phyloP scores from a whole-genome alignment of 2,888 invertebrate genomes.

The Latheticus oryzae region DNA sequence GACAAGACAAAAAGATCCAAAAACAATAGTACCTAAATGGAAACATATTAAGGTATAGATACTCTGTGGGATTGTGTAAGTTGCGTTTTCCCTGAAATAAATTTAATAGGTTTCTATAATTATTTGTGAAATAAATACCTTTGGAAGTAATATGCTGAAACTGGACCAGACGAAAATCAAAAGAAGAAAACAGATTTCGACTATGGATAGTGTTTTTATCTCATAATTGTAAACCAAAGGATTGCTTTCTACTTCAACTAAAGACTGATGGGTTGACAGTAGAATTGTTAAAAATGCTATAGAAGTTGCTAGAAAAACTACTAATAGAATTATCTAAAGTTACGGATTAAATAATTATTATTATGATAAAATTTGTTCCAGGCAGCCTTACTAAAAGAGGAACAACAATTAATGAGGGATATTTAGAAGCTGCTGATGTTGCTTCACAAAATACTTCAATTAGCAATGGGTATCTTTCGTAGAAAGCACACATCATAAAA shows the following conservation, averaged over 20 bases:
- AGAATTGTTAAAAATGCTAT: background rate
- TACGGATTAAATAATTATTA: background rate
- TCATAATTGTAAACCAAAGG: background rate
- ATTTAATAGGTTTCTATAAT: background rate
- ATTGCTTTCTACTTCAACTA: background rate
- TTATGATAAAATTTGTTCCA: background rate
- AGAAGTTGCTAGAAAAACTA: background rate
- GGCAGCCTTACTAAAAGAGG: conserved; percentile 7
- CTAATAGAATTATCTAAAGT: background rate
- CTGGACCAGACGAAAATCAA: background rate
- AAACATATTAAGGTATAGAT: background rate
- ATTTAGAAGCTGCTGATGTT: background rate
- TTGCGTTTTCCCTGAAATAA: background rate
- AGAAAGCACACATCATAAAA: conserved; percentile 11
- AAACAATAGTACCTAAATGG: conserved; percentile 2
- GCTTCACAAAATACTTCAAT: conserved; percentile 11
- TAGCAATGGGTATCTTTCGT: conserved; percentile 3
- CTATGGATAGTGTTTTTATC: background rate
- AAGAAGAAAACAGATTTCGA: background rate
- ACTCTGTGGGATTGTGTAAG: too few species aligned
- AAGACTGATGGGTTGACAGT: conserved; percentile 1
- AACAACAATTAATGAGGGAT: conserved; percentile 1
- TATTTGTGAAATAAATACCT: background rate
- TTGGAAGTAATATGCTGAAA: background rate
- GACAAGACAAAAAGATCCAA: background rate